These are phyloP conservation scores for Tipula helvola DNA, from an alignment of 2,888 invertebrate species.

Conservation along the genomic window DNA sequence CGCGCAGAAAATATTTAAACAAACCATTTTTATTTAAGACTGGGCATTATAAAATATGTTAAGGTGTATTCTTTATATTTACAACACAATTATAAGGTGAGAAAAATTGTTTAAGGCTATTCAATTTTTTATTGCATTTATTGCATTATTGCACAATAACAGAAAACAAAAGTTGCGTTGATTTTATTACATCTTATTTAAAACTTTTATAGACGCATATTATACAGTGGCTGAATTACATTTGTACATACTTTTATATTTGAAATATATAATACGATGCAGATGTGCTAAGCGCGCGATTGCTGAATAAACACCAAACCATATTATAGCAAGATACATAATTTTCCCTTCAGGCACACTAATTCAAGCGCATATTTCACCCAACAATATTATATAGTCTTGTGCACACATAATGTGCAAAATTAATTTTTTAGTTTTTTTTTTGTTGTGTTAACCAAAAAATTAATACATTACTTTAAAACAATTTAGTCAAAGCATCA, in stretches of 20 bases:
- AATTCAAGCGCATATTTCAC: not conserved
- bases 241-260: not conserved
- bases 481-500: no score
- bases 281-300: not conserved
- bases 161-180: not conserved
- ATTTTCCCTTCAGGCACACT: not conserved
- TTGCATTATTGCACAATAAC: not conserved
- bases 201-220: not conserved
- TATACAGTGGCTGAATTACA: not conserved
- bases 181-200: slow-evolving; percentile 4
- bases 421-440: not conserved
- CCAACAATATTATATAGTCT: not conserved
- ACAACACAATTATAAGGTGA: not conserved
- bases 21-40: not conserved
- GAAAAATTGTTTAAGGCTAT: not conserved
- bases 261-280: not conserved
- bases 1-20: not conserved
- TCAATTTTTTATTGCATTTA: not conserved
- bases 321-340: not conserved
- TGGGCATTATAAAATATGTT: not conserved
- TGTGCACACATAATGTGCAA: not conserved
- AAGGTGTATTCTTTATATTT: not conserved
- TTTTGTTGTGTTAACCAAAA: no score
- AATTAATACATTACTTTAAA: no score
- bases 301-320: not conserved